Conservation (phyloP, 2,113 vertebrate genomes). For the Myiozetetes cayanensis region DNA sequence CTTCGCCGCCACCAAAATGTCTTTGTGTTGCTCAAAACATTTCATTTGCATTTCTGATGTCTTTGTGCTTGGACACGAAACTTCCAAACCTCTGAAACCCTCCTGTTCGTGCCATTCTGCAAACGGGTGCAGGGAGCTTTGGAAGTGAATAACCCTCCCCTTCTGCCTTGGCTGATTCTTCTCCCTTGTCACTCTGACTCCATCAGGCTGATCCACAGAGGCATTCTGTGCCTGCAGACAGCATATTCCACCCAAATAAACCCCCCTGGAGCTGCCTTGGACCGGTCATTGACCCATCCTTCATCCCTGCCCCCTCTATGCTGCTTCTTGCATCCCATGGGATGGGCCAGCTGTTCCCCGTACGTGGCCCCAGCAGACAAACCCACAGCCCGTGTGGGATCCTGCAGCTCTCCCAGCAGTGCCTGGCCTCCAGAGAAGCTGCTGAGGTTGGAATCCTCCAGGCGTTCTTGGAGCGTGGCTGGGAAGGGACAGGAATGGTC, state of each 20-base stretch:
- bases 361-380: background rate
- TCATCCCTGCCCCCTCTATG: accelerated
- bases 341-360: accelerated
- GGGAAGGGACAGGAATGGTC: accelerated
- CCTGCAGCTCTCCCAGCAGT: accelerated
- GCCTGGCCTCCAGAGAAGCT: background rate
- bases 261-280: accelerated
- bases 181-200: background rate
- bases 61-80: background rate
- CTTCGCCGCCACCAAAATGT: background rate
- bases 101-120: background rate
- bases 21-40: slow-evolving; percentile 35
- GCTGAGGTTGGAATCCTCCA: background rate
- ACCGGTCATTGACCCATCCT: background rate
- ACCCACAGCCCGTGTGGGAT: accelerated
- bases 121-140: background rate
- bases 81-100: background rate
- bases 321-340: background rate
- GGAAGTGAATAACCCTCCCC: background rate
- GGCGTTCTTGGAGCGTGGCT: accelerated
- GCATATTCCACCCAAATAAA: background rate
- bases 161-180: accelerated
- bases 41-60: slow-evolving; percentile 46
- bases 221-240: background rate
- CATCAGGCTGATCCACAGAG: background rate